Percentiles rank a stretch among this genome's conserved stretches.
Evolutionary conservation across 2,113 vertebrate genomes (phyloP).

Genomic region (Tragelaphus buxtoni): DNA sequence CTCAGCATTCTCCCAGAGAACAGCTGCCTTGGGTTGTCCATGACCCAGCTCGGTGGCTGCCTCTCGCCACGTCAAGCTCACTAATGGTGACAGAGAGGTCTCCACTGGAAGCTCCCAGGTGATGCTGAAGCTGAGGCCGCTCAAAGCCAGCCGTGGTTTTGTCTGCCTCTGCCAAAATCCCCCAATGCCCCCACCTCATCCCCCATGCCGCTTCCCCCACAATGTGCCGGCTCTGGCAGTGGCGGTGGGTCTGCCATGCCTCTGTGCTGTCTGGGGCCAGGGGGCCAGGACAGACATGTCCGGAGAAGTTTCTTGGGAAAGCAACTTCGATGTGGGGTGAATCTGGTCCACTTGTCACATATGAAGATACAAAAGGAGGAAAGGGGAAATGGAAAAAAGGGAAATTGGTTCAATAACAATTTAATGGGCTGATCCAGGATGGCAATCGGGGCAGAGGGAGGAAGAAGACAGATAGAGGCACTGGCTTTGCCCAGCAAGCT

Average conservation of each 20-base stretch:
- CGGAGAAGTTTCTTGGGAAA: not conserved
- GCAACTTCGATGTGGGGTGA: not conserved
- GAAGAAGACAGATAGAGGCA: not conserved
- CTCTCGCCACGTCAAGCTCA: not conserved
- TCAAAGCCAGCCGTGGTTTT: not conserved
- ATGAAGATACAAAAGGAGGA: not conserved
- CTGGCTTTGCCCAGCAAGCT: not conserved
- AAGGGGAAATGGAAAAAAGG: not conserved
- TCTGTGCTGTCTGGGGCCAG: not conserved
- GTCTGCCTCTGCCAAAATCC: not conserved
- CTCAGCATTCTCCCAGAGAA: not conserved
- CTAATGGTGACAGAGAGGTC: not conserved
- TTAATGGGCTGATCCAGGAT: not conserved
- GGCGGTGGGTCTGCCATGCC: fast-evolving
- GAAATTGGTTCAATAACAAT: not conserved
- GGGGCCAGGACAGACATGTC: fast-evolving
- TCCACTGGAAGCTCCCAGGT: not conserved
- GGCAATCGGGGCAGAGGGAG: fast-evolving
- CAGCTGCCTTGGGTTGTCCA: not conserved
- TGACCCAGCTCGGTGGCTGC: not conserved
- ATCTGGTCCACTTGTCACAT: not conserved
- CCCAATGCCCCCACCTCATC: not conserved
- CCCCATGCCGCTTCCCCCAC: not conserved
- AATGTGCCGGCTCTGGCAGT: not conserved
- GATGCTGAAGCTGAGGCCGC: not conserved